phyloP scores from a whole-genome alignment of 2,888 invertebrate genomes.

The Aelia acuminata region DNA sequence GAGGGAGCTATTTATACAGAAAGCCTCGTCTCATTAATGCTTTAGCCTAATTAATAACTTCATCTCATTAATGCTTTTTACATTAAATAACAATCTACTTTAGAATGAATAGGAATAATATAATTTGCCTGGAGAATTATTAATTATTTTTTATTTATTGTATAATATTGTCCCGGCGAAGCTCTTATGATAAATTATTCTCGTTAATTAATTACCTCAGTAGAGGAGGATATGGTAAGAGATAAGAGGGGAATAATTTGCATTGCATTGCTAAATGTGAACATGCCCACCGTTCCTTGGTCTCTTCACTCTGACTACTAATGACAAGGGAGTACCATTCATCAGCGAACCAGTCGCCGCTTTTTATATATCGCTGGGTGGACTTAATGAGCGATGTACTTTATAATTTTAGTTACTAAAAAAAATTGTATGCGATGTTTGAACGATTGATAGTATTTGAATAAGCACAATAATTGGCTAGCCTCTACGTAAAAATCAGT shows the following conservation, averaged over 20 bases:
- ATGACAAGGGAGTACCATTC: neutral
- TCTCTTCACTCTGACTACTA: neutral
- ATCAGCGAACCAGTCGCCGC: neutral
- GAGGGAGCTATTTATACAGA: conserved; percentile 28
- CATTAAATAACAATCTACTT: conserved; percentile 34
- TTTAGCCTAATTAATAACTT: neutral
- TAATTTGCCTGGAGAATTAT: neutral
- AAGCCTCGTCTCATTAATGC: neutral
- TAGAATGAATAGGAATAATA: conserved; percentile 6
- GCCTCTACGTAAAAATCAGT: too few relatives aligned
- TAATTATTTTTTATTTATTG: neutral
- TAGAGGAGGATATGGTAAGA: neutral
- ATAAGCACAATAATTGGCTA: too few relatives aligned
- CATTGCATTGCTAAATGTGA: neutral
- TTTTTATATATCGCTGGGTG: too few relatives aligned
- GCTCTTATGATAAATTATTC: neutral
- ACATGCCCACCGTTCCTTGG: neutral
- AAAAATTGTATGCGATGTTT: too few relatives aligned
- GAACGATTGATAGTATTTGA: too few relatives aligned
- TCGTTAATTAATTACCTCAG: neutral
- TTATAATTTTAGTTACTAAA: too few relatives aligned
- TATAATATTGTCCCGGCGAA: neutral
- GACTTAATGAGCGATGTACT: too few relatives aligned
- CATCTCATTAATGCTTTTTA: neutral
- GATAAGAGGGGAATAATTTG: conserved; percentile 18